A percentile compares a stretch with the other conserved stretches of the same genome.
phyloP scores from a whole-genome alignment of 2,888 invertebrate genomes.

The Brenthis hecate region DNA sequence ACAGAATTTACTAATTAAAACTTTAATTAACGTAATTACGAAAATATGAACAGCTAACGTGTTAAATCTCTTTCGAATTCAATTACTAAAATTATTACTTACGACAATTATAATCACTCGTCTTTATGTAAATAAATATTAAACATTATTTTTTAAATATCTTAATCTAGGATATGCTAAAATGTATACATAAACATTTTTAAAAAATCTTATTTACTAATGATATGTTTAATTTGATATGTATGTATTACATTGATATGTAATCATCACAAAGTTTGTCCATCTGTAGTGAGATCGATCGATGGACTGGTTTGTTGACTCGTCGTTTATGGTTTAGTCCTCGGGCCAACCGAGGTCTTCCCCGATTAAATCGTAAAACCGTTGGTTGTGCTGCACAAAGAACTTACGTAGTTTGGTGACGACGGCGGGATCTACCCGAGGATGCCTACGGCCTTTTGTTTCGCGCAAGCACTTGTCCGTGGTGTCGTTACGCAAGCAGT shows the following conservation, averaged over 20 bases:
- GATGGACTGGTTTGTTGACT: constrained; percentile 30
- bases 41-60: constrained; percentile 39
- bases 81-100: constrained; percentile 40
- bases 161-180: constrained; percentile 61
- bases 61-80: constrained; percentile 38
- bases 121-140: constrained; percentile 49
- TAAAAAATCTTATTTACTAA: constrained; percentile 70
- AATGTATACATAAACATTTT: constrained; percentile 76
- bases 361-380: constrained; percentile 95
- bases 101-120: constrained; percentile 40
- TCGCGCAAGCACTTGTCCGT: constrained; percentile 92
- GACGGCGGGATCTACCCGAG: constrained; percentile 90
- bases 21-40: constrained; percentile 27
- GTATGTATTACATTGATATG: constrained; percentile 64
- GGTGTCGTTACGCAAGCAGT: constrained; percentile 93
- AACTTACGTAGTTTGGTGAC: constrained; percentile 91
- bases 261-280: constrained; percentile 66
- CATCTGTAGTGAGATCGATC: constrained; percentile 36
- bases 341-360: constrained; percentile 97
- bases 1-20: constrained; percentile 32
- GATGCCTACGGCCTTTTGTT: constrained; percentile 92
- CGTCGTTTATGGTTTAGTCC: constrained; percentile 75
- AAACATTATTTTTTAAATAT: constrained; percentile 50
- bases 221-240: constrained; percentile 70
- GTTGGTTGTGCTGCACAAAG: constrained; percentile 95